These are phyloP conservation scores for Hafferia zeledoni DNA, from an alignment of 2,797 vertebrate species.

Conservation along the genomic window DNA sequence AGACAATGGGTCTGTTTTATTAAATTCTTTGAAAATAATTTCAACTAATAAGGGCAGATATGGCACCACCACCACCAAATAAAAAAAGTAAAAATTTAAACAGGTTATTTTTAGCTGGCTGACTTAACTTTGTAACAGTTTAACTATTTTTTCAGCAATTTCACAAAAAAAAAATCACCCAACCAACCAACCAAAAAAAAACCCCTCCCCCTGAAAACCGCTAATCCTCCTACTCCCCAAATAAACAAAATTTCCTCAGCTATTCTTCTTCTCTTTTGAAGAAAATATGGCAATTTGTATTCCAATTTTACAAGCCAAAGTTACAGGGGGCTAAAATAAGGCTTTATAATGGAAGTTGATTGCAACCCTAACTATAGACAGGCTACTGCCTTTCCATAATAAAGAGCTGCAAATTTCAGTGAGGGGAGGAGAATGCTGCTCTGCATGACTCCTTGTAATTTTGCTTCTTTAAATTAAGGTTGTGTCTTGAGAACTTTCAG, in stretches of 20 bases:
- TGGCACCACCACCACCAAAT: background rate
- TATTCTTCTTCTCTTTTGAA: slow-evolving; percentile 31
- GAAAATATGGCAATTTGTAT: slow-evolving; percentile 59
- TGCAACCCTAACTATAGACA: slow-evolving; percentile 48
- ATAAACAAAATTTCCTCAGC: slow-evolving; percentile 28
- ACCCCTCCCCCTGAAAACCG: background rate
- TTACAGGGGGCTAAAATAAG: slow-evolving; percentile 51
- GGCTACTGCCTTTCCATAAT: slow-evolving; percentile 54
- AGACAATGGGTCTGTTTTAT: rapidly evolving
- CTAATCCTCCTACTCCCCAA: background rate
- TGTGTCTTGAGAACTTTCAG: slow-evolving; percentile 25
- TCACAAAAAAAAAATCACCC: background rate
- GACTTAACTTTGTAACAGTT: background rate
- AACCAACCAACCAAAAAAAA: background rate
- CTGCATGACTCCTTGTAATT: slow-evolving; percentile 46
- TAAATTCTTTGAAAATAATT: background rate
- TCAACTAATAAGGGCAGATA: background rate
- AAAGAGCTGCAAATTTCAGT: slow-evolving; percentile 27
- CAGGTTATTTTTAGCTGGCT: background rate
- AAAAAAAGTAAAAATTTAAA: background rate
- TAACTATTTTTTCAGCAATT: background rate
- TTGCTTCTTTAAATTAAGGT: slow-evolving; percentile 50
- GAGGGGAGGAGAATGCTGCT: slow-evolving; percentile 48
- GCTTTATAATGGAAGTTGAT: slow-evolving; percentile 61
- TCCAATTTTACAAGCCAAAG: slow-evolving; percentile 51